phyloP scores from a whole-genome alignment of 2,113 vertebrate genomes.

The Loxodonta africana region DNA sequence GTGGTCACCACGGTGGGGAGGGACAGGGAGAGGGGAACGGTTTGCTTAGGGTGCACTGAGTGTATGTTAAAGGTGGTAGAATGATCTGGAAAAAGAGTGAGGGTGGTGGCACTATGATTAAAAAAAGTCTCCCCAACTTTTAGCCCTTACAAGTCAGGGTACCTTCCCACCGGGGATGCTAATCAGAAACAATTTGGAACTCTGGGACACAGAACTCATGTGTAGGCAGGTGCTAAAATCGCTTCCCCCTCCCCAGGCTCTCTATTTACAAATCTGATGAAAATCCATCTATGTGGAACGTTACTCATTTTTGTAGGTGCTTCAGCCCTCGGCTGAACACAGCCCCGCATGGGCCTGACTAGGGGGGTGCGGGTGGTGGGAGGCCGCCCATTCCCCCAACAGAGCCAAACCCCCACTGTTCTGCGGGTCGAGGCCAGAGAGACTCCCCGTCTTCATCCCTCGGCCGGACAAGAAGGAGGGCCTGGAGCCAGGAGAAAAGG shows the following conservation, averaged over 20 bases:
- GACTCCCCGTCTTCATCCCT: no score
- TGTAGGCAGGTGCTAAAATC: neutral
- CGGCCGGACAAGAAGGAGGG: neutral
- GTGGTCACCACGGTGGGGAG: no score
- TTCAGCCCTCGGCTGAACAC: rapidly evolving
- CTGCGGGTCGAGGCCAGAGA: neutral
- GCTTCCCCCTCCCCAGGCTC: neutral
- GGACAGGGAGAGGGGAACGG: no score
- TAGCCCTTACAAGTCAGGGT: neutral
- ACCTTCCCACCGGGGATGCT: neutral
- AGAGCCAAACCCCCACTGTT: no score
- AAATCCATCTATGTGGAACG: rapidly evolving
- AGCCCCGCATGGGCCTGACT: no score
- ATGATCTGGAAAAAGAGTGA: no score
- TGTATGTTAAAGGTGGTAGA: no score
- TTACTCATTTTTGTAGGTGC: rapidly evolving
- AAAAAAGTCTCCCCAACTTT: neutral
- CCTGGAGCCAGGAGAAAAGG: slow-evolving; percentile 57
- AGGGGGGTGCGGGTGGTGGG: rapidly evolving
- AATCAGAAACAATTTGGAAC: neutral
- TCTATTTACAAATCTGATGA: neutral
- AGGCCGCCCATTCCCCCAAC: neutral
- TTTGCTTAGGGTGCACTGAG: no score
- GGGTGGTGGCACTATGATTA: neutral
- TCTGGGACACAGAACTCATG: rapidly evolving